Evolutionary conservation across 37 sponge, comb jelly and placozoan species (phyloP), one percentile per base, ranked within the genome.

Genomic region (Diacarnus erythraeanus): DNA sequence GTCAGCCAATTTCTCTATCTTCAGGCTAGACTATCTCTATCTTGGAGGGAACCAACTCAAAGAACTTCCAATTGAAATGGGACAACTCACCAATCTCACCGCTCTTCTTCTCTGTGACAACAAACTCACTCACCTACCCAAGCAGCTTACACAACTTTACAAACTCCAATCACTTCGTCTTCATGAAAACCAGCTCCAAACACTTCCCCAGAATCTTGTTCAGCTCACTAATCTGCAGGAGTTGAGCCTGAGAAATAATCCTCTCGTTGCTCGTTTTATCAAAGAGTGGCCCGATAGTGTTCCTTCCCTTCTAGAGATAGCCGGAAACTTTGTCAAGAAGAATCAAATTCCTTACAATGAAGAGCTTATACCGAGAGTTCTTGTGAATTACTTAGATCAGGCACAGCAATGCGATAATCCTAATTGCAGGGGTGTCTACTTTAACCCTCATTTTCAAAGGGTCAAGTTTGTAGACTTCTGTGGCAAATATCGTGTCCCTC

Each of bases 381-480:
- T 94, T 0, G 85, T 80, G 1, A 36, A 79, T 8, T 93, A 82
- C 43, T 82, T 96, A 37, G 54, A 88, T 42, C 34, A 64, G 4
- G 85, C 94, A 12, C 69, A 77, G 69, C 56, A 76, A 36, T 96
- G 97, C 61, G 96, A 96, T 80, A 96, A 96, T 40, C 92, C 97
- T 0, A 59, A 66, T 36, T 96, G 97, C 42, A 58, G 58, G 21
- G 97, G 97, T 2, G 94, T 96, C 70, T 96, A 96, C 70, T 96
- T 96, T 51, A 83, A 58, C 29, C 83, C 92, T 1, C 59, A 61
- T 22, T 59, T 82, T 15, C 80, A 86, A 64, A 76, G 84, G 31
- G 86, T 96, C 21, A 94, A 90, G 78, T 96, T 96, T 82, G 92
- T 88, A 3, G 97, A 96, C 83, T 96, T 96, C 66, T 96, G 97